Evolutionary conservation across 2,113 vertebrate genomes (phyloP).

Genomic region (Xenopus borealis): DNA sequence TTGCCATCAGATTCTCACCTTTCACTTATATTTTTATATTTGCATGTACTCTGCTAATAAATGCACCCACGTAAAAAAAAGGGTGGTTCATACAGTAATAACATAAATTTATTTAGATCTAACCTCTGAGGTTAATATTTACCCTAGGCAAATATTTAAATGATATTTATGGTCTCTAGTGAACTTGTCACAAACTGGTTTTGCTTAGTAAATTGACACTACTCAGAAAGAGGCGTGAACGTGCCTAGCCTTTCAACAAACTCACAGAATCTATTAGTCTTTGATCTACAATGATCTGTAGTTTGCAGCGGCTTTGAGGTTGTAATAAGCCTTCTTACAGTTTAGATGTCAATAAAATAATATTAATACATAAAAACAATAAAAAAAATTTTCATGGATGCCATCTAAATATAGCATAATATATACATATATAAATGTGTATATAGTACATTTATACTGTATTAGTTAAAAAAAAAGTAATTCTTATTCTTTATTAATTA

Average conservation of each 20-base stretch:
- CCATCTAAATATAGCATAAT: too few species aligned
- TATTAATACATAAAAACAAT: too few species aligned
- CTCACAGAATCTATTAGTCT: slow-evolving; percentile 10
- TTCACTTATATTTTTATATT: slow-evolving; percentile 24
- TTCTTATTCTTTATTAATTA: too few species aligned
- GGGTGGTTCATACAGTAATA: slow-evolving; percentile 23
- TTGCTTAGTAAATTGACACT: slow-evolving; percentile 39
- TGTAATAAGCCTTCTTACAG: too few species aligned
- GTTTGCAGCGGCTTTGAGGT: too few species aligned
- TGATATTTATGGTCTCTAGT: slow-evolving; percentile 42
- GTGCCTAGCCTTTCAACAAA: slow-evolving; percentile 3
- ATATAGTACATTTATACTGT: too few species aligned
- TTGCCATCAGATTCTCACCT: slow-evolving; percentile 16
- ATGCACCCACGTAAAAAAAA: slow-evolving; percentile 23
- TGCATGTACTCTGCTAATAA: slow-evolving; percentile 21
- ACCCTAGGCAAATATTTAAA: slow-evolving; percentile 38
- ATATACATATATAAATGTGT: too few species aligned
- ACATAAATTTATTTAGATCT: slow-evolving; percentile 27
- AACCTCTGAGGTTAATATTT: slow-evolving; percentile 44
- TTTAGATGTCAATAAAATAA: too few species aligned
- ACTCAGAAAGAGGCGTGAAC: slow-evolving; percentile 23
- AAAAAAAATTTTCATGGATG: too few species aligned
- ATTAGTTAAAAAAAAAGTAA: too few species aligned
- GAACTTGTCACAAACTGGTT: slow-evolving; percentile 43
- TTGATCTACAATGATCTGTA: slow-evolving; percentile 23